Conservation (phyloP, 2,113 vertebrate species). For the Scomber colias region DNA sequence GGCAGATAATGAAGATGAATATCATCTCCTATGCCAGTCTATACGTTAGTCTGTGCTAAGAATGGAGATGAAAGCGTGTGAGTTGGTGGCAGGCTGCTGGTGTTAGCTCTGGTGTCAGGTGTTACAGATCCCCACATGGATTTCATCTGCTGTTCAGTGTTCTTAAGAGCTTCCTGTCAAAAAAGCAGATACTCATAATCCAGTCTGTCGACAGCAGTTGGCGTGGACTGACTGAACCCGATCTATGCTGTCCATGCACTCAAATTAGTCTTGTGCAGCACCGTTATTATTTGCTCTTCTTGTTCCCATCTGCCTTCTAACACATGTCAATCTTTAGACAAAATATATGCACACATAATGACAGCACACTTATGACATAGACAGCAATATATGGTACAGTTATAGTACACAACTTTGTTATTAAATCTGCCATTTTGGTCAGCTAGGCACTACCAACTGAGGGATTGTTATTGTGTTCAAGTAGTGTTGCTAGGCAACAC, state of each 20-base stretch:
- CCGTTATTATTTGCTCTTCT: neutral
- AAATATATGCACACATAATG: neutral
- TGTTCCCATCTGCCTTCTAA: neutral
- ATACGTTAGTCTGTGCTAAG: slow-evolving; percentile 16
- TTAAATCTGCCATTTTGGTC: no score
- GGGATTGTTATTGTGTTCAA: no score
- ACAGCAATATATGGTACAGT: no score
- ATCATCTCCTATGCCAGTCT: neutral
- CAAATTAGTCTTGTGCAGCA: neutral
- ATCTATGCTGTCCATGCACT: neutral
- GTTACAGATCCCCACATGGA: slow-evolving; percentile 45
- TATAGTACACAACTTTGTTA: no score
- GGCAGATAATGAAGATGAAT: slow-evolving; percentile 31
- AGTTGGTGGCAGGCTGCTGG: slow-evolving; percentile 36
- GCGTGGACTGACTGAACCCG: slow-evolving; percentile 36
- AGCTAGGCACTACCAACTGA: no score
- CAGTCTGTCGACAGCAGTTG: slow-evolving; percentile 26
- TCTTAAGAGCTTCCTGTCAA: slow-evolving; percentile 43
- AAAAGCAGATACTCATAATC: slow-evolving; percentile 58
- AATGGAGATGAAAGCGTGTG: slow-evolving; percentile 45
- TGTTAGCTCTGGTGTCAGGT: slow-evolving; percentile 56
- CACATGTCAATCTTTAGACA: neutral
- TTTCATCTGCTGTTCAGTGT: slow-evolving; percentile 36
- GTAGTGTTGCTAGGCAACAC: no score
- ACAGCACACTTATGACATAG: neutral